These are phyloP conservation scores for Drosophila fungiperda DNA, from an alignment of 2,888 invertebrate genomes.

Conservation along the genomic window DNA sequence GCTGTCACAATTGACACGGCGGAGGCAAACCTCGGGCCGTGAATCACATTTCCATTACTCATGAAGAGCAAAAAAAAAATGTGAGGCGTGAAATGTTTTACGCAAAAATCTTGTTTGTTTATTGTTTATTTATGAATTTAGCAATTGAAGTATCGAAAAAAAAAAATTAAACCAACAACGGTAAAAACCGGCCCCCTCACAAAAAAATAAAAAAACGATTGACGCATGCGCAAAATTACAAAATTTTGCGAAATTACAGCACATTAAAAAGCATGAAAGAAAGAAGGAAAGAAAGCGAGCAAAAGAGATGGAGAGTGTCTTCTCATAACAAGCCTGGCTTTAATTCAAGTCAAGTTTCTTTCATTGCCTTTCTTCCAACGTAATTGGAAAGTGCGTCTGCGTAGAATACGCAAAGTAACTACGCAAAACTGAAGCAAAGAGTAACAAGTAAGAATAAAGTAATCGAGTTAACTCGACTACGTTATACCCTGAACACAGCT, in stretches of 20 bases:
- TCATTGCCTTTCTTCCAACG: not conserved
- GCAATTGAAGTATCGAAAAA: conserved; percentile 50
- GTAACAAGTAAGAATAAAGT: not conserved
- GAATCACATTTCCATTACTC: conserved; percentile 71
- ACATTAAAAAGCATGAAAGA: conserved; percentile 34
- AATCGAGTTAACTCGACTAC: too few species aligned
- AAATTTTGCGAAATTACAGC: conserved; percentile 73
- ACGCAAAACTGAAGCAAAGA: conserved; percentile 5
- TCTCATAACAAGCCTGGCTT: conserved; percentile 12
- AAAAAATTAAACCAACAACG: conserved; percentile 28
- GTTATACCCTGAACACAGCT: too few species aligned
- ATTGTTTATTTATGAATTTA: conserved; percentile 57
- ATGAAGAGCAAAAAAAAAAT: conserved; percentile 32
- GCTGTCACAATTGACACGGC: conserved; percentile 69
- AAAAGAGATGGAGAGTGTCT: conserved; percentile 16
- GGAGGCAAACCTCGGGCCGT: conserved; percentile 48
- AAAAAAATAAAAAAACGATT: conserved; percentile 18
- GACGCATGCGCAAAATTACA: conserved; percentile 72
- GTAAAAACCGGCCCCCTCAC: conserved; percentile 46
- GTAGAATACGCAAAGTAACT: conserved; percentile 30
- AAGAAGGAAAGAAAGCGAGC: conserved; percentile 1
- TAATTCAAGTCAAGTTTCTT: conserved; percentile 30
- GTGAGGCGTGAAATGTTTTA: conserved; percentile 37
- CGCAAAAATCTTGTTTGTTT: conserved; percentile 46
- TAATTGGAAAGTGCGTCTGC: conserved; percentile 48